Percentiles rank a stretch among this genome's conserved stretches.
phyloP scores from a whole-genome alignment of 2,888 invertebrate species.

The Hecatera dysodea region DNA sequence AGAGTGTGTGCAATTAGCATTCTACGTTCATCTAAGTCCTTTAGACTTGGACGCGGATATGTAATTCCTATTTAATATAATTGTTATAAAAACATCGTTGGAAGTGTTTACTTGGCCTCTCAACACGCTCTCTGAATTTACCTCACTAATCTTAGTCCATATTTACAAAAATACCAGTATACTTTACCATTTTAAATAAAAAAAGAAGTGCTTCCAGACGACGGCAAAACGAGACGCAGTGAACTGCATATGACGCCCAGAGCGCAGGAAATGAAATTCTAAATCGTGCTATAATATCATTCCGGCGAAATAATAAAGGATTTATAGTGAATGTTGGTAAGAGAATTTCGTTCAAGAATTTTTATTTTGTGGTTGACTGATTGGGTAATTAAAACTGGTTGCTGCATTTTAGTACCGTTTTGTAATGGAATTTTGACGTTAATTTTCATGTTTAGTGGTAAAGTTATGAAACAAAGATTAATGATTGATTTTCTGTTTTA shows the following conservation, averaged over 20 bases:
- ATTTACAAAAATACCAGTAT: slow-evolving; percentile 28
- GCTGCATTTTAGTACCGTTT: not conserved
- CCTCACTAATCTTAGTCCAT: not conserved
- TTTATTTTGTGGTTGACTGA: slow-evolving; percentile 27
- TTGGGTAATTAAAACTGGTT: not conserved
- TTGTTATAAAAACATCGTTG: too few species aligned
- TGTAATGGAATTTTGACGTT: not conserved
- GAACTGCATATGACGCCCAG: slow-evolving; percentile 76
- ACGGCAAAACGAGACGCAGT: slow-evolving; percentile 64
- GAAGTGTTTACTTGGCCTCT: too few species aligned
- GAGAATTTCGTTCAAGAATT: slow-evolving; percentile 19
- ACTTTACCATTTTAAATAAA: slow-evolving; percentile 26
- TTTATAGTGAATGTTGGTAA: slow-evolving; percentile 56
- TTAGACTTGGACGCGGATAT: too few species aligned
- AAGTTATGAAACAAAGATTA: too few species aligned
- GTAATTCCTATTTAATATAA: too few species aligned
- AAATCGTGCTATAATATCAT: slow-evolving; percentile 71
- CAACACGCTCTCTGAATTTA: not conserved
- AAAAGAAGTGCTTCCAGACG: slow-evolving; percentile 29
- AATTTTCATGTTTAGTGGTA: too few species aligned
- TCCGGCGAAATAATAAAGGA: slow-evolving; percentile 66
- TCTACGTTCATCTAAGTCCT: too few species aligned
- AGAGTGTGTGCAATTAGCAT: too few species aligned
- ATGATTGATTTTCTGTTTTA: not conserved
- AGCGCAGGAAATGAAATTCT: slow-evolving; percentile 74